phyloP scores from a whole-genome alignment of 2,113 vertebrate species.

The Amblyopsis rosae region DNA sequence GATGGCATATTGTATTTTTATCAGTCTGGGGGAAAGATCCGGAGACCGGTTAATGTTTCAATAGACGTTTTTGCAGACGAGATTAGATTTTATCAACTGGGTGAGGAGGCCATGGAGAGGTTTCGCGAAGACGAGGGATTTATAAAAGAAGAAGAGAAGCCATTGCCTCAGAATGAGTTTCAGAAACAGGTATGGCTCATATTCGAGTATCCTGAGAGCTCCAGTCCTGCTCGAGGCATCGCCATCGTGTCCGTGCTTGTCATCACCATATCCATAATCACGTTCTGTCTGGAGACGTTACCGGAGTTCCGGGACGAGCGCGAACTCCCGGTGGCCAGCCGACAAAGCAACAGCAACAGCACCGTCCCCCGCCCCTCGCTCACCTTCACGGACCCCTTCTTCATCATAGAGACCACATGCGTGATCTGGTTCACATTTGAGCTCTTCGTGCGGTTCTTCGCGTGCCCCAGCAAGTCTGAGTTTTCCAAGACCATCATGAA shows the following conservation, averaged over 20 bases:
- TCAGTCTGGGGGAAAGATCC: slow-evolving; percentile 92
- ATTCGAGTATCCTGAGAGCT: slow-evolving; percentile 96
- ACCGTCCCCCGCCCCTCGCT: slow-evolving; percentile 75
- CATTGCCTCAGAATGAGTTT: slow-evolving; percentile 86
- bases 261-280: slow-evolving; percentile 96
- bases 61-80: slow-evolving; percentile 94
- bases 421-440: slow-evolving; percentile 99
- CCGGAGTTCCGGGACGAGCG: slow-evolving; percentile 92
- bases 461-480: slow-evolving; percentile 93
- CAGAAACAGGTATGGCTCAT: slow-evolving; percentile 98
- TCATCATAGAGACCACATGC: slow-evolving; percentile 95
- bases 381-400: slow-evolving; percentile 90
- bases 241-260: slow-evolving; percentile 95
- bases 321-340: slow-evolving; percentile 77
- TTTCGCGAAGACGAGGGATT: slow-evolving; percentile 96
- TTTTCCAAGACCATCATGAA: slow-evolving; percentile 97
- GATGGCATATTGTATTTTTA: slow-evolving; percentile 96
- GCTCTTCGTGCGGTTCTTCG: slow-evolving; percentile 90
- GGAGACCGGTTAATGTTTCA: slow-evolving; percentile 92
- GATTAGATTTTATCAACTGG: slow-evolving; percentile 94
- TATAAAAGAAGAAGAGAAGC: slow-evolving; percentile 90
- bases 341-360: slow-evolving; percentile 63
- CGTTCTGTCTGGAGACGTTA: slow-evolving; percentile 94
- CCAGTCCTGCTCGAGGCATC: slow-evolving; percentile 87
- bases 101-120: slow-evolving; percentile 90